Conservation (phyloP, 2,113 vertebrate species). For the Antigone vipio region DNA sequence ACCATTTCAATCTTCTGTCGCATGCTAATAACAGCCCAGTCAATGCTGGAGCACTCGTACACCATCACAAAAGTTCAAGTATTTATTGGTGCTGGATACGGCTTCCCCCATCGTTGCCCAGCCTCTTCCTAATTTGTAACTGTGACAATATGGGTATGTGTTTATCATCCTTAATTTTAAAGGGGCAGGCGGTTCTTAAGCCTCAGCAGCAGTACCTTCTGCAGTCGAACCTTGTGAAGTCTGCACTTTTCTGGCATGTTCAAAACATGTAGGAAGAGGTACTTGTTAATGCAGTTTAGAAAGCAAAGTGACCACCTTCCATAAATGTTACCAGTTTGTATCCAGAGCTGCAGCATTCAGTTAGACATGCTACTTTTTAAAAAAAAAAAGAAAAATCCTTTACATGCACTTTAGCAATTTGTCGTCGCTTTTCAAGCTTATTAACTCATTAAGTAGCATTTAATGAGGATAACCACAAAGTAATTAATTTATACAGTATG, state of each 20-base stretch:
- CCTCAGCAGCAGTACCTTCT: neutral
- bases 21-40: neutral
- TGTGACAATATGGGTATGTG: neutral
- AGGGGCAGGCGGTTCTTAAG: neutral
- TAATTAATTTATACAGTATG: constrained; percentile 20
- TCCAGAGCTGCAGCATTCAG: neutral
- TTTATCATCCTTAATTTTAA: neutral
- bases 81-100: neutral
- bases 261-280: neutral
- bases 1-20: neutral
- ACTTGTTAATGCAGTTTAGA: neutral
- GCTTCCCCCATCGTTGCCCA: neutral
- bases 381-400: neutral
- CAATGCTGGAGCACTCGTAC: neutral
- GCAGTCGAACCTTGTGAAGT: neutral
- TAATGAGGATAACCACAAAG: neutral
- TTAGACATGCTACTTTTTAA: neutral
- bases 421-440: neutral
- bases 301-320: neutral
- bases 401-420: neutral
- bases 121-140: neutral
- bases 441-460: constrained; percentile 10
- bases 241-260: neutral
- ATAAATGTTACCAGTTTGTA: neutral
- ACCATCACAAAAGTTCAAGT: neutral